These are phyloP conservation scores for Lagocephalus sceleratus DNA, from an alignment of 2,797 vertebrate species.

Conservation along the genomic window DNA sequence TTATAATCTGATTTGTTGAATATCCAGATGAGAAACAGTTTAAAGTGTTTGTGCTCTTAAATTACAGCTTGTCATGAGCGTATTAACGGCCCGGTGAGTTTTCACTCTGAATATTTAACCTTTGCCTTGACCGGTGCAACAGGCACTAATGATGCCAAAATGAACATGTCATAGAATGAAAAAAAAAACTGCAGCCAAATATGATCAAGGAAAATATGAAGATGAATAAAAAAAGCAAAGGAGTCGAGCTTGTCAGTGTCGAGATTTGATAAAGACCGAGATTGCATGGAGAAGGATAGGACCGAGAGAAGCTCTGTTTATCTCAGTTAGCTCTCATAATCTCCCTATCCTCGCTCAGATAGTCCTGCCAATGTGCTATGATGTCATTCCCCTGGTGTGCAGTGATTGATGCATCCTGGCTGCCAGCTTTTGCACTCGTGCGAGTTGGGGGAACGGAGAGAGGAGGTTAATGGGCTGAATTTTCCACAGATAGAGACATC, in stretches of 20 bases:
- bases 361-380: conserved; percentile 74
- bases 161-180: too few relatives aligned
- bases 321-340: conserved; percentile 67
- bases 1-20: too few relatives aligned
- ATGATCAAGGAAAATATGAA: conserved; percentile 13
- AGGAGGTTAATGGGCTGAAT: conserved; percentile 44
- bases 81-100: too few relatives aligned
- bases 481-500: conserved; percentile 72
- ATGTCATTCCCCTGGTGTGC: conserved; percentile 74
- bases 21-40: too few relatives aligned
- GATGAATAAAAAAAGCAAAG: conserved; percentile 34
- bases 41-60: too few relatives aligned
- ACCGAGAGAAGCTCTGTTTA: conserved; percentile 69
- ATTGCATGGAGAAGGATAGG: conserved; percentile 70
- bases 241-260: conserved; percentile 33
- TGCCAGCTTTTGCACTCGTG: conserved; percentile 46
- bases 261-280: conserved; percentile 58
- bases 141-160: conserved; percentile 7
- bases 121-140: conserved; percentile 28
- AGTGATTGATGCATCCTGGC: conserved; percentile 77
- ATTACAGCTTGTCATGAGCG: too few relatives aligned
- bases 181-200: neutral
- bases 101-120: conserved; percentile 21
- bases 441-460: conserved; percentile 44
- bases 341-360: conserved; percentile 70